These are phyloP conservation scores for Hylaeus volcanicus DNA, from an alignment of 1,140 invertebrate species.

Conservation along the genomic window DNA sequence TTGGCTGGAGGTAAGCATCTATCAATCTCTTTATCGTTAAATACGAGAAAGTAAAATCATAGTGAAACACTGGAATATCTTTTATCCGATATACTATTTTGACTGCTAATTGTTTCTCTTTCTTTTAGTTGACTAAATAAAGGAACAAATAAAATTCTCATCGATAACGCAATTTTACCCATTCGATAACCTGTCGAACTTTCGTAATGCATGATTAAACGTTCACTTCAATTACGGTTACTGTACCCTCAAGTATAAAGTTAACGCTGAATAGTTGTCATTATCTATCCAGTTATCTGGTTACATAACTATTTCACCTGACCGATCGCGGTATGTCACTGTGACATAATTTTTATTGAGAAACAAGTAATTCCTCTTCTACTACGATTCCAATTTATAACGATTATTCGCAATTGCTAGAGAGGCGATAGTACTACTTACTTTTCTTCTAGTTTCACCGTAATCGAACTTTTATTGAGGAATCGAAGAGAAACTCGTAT, in stretches of 20 bases:
- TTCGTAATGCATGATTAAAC: not conserved
- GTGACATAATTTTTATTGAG: not conserved
- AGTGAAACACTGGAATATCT: no score
- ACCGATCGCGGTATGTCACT: not conserved
- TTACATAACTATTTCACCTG: conserved; percentile 16
- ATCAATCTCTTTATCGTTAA: not conserved
- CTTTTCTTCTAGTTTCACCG: not conserved
- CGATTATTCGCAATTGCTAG: not conserved
- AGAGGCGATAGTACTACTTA: not conserved
- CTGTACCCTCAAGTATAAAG: not conserved
- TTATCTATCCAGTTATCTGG: not conserved
- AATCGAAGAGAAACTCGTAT: not conserved
- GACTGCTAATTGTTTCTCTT: no score
- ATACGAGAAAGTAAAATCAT: no score
- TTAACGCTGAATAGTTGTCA: not conserved
- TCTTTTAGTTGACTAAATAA: no score
- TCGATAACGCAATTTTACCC: no score
- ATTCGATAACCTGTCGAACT: no score
- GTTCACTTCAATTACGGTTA: not conserved
- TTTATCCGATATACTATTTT: no score
- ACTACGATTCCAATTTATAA: not conserved
- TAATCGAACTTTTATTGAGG: not conserved
- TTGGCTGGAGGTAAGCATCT: conserved; percentile 63
- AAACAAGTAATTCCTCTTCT: not conserved
- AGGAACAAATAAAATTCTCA: no score